Conservation (phyloP, 2,113 vertebrate genomes). For the Penelope pileata region DNA sequence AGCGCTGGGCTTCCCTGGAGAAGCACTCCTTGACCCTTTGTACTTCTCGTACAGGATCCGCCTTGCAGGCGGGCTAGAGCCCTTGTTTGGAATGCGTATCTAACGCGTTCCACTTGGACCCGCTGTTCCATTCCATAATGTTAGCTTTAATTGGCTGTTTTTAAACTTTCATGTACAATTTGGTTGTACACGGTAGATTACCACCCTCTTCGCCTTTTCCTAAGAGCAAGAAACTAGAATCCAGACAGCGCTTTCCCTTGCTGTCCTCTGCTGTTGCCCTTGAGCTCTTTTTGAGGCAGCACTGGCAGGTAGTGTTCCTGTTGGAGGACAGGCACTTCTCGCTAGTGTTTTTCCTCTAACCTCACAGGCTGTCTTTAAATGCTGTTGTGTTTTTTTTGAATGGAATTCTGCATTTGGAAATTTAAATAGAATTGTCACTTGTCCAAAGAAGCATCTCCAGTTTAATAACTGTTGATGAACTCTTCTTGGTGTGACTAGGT, state of each 20-base stretch:
- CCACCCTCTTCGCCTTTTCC: slow-evolving; percentile 59
- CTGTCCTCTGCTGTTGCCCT: slow-evolving; percentile 6
- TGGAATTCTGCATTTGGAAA: not conserved
- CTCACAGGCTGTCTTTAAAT: not conserved
- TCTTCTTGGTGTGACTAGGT: not conserved
- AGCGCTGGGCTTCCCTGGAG: slow-evolving; percentile 5
- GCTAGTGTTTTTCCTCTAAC: not conserved
- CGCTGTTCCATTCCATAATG: slow-evolving; percentile 71
- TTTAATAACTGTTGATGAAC: not conserved
- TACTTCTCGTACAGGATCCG: slow-evolving; percentile 47
- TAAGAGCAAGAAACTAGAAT: slow-evolving; percentile 31
- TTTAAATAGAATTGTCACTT: not conserved
- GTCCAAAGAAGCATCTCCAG: not conserved
- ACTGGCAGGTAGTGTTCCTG: not conserved
- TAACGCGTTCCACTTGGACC: slow-evolving; percentile 76
- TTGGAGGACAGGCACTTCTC: not conserved
- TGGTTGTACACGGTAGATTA: slow-evolving; percentile 64
- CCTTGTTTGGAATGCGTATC: slow-evolving; percentile 77
- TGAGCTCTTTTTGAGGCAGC: not conserved
- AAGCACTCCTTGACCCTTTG: slow-evolving; percentile 71
- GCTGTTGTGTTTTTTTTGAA: not conserved
- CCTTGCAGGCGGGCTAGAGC: slow-evolving; percentile 60
- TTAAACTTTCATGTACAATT: slow-evolving; percentile 74
- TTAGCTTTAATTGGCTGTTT: slow-evolving; percentile 77
- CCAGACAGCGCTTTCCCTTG: not conserved